phyloP scores from a whole-genome alignment of 92 coral and sea anemone species.

The Paramuricea clavata region DNA sequence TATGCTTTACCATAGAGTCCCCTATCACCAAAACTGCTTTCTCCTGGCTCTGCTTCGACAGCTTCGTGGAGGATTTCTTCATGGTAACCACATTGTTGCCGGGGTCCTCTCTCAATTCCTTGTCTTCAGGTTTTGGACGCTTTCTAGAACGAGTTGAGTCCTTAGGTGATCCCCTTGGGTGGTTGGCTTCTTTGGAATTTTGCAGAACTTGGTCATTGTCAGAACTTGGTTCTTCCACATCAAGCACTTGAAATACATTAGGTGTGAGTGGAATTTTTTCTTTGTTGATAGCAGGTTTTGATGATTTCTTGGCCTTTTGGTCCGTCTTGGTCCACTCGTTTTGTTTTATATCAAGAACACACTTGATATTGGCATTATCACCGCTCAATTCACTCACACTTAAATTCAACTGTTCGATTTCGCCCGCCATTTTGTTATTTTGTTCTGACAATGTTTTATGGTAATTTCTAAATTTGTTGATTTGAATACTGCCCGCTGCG shows the following conservation, averaged over 20 bases:
- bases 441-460: too few species aligned
- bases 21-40: constrained; percentile 5
- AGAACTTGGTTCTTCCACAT: too few species aligned
- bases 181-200: too few species aligned
- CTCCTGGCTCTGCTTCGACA: not conserved
- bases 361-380: not conserved
- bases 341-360: not conserved
- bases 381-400: not conserved
- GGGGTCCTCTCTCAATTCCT: not conserved
- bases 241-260: too few species aligned
- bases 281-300: not conserved
- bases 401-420: not conserved
- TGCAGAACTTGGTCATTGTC: too few species aligned
- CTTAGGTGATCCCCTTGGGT: too few species aligned
- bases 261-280: too few species aligned
- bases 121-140: too few species aligned
- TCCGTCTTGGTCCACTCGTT: not conserved
- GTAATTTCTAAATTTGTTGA: too few species aligned
- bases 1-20: constrained; percentile 37
- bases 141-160: not conserved
- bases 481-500: too few species aligned
- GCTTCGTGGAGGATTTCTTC: not conserved
- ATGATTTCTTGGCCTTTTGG: not conserved
- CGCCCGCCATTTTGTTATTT: not conserved
- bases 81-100: not conserved